These are phyloP conservation scores for Labroides dimidiatus DNA, from an alignment of 2,797 vertebrate genomes.

Conservation along the genomic window DNA sequence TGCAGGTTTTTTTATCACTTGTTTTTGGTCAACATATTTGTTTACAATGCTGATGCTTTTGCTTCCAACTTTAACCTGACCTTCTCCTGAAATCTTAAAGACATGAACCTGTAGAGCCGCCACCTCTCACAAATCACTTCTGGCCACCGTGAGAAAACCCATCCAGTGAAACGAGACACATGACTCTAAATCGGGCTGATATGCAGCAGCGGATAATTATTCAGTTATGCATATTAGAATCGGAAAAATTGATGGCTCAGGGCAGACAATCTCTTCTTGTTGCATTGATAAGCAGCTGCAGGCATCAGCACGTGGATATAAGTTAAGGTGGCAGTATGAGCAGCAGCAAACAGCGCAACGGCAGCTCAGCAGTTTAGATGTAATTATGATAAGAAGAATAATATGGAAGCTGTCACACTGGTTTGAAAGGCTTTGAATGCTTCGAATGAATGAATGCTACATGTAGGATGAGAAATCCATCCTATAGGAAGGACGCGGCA, in stretches of 20 bases:
- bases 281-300: slow-evolving; percentile 36
- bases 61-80: background rate
- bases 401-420: background rate
- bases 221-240: slow-evolving; percentile 50
- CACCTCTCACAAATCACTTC: slow-evolving; percentile 12
- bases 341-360: slow-evolving; percentile 10
- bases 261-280: slow-evolving; percentile 32
- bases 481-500: background rate
- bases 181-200: slow-evolving; percentile 46
- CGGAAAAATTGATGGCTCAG: slow-evolving; percentile 26
- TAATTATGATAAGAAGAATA: slow-evolving; percentile 40
- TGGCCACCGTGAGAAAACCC: background rate
- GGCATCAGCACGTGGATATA: slow-evolving; percentile 1
- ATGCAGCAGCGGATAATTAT: slow-evolving; percentile 30
- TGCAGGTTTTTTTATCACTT: slow-evolving; percentile 3
- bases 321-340: slow-evolving; percentile 1
- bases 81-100: background rate
- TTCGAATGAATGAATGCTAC: background rate
- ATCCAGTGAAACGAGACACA: slow-evolving; percentile 39
- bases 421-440: slow-evolving; percentile 8
- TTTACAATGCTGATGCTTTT: background rate
- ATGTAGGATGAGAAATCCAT: background rate
- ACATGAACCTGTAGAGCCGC: background rate
- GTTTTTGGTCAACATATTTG: slow-evolving; percentile 6
- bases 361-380: slow-evolving; percentile 30